Evolutionary conservation across 2,888 invertebrate genomes (phyloP).

Genomic region (Heliconius sara): DNA sequence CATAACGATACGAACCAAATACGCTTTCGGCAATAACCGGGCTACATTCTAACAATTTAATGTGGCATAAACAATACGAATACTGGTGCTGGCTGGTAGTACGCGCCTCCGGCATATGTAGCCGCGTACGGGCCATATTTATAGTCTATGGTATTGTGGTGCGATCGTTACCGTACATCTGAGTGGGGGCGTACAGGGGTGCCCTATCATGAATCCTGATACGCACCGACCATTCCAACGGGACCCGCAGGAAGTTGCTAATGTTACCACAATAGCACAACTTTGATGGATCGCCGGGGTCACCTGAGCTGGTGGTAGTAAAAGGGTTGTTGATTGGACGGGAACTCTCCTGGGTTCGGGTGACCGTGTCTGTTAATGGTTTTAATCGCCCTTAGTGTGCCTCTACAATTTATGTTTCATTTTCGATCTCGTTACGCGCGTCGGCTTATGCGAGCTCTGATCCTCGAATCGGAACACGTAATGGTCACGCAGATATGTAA

Average conservation of each 20-base stretch:
- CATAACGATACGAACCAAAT: slow-evolving; percentile 77
- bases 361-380: slow-evolving; percentile 80
- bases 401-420: slow-evolving; percentile 82
- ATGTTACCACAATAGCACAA: slow-evolving; percentile 44
- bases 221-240: slow-evolving; percentile 70
- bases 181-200: slow-evolving; percentile 73
- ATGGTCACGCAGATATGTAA: slow-evolving; percentile 72
- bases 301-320: slow-evolving; percentile 52
- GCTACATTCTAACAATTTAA: slow-evolving; percentile 83
- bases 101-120: slow-evolving; percentile 73
- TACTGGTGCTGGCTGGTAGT: slow-evolving; percentile 66
- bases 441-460: slow-evolving; percentile 73
- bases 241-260: slow-evolving; percentile 65
- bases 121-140: slow-evolving; percentile 77
- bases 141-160: slow-evolving; percentile 82
- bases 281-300: slow-evolving; percentile 46
- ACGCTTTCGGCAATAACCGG: slow-evolving; percentile 82
- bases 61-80: slow-evolving; percentile 82
- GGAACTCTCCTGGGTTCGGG: slow-evolving; percentile 65
- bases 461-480: slow-evolving; percentile 63
- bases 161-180: slow-evolving; percentile 81
- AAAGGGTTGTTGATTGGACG: slow-evolving; percentile 81
- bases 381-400: slow-evolving; percentile 80
- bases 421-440: slow-evolving; percentile 82
- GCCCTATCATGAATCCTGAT: slow-evolving; percentile 82